A percentile compares a stretch with the other conserved stretches of the same genome.
phyloP scores from a whole-genome alignment of 2,113 vertebrate genomes.

The Phyllostomus hastatus region DNA sequence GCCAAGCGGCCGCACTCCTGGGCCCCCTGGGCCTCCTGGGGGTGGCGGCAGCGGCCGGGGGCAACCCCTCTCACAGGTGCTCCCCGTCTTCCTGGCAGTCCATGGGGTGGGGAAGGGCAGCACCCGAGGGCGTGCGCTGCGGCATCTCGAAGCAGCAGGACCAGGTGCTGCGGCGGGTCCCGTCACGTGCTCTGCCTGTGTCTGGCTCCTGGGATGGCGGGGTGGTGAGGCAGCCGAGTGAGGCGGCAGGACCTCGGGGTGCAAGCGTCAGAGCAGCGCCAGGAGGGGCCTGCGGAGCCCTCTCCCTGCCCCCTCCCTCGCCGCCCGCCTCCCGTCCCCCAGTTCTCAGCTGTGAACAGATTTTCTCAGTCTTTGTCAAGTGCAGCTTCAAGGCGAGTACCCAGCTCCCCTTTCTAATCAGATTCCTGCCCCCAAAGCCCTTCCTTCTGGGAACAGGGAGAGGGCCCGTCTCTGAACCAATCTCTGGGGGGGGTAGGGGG shows the following conservation, averaged over 20 bases:
- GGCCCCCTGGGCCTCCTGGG: background rate
- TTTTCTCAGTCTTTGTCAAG: background rate
- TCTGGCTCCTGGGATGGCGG: background rate
- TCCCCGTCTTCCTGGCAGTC: background rate
- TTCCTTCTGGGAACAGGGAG: background rate
- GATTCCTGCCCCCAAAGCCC: background rate
- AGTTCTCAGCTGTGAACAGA: background rate
- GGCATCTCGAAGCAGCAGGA: background rate
- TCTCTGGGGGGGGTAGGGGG: too few relatives aligned
- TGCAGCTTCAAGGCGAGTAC: background rate
- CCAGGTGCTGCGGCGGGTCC: fast-evolving
- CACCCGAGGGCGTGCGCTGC: fast-evolving
- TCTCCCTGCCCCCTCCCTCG: fast-evolving
- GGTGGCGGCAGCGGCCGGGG: background rate
- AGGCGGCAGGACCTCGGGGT: background rate
- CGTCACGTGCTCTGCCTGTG: background rate
- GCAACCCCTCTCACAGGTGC: fast-evolving
- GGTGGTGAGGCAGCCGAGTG: background rate
- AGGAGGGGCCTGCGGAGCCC: background rate
- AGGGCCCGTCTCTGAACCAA: background rate
- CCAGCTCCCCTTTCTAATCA: background rate
- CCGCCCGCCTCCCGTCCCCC: too few relatives aligned
- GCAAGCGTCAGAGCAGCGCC: background rate
- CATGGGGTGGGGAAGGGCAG: fast-evolving
- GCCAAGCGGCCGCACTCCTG: background rate